Base-by-base conservation (phyloP, 2,113 vertebrate species). In the Burhinus oedicnemus region DNA sequence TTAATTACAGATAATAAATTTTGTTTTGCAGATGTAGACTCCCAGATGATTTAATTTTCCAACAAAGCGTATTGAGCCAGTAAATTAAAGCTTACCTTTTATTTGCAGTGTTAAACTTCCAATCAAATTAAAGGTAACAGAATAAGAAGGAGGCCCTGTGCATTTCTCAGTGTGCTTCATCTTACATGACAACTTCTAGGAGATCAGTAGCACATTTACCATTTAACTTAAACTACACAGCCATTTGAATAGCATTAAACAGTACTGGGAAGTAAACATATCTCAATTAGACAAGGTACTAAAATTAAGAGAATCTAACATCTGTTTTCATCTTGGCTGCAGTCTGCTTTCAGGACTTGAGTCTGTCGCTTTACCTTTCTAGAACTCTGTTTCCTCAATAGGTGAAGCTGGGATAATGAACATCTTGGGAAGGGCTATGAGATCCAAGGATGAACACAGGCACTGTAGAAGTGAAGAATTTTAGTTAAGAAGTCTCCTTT, bases 1-100 rank as follows among this genome's bases (percentile, higher is more conserved):
- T 94, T 96, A 97, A 97, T 96, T 97, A 94, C 25, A 94, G 89
- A 79, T 90, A 96, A 94, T 95, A 97, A 83, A 92, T 97, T 97
- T 84, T 97, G 60, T 82, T 97, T 95, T 97, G 85, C 83, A 97
- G 87, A 90, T 94, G 21, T 88, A 75, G 75, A 57, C 38, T 95
- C 70, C 64, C 44, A 93, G 91, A 95, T 80, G 40, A 97, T 90
- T 98, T 96, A 75, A 85, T 95, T 97, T 97, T 93, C 49, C 55
- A 93, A 72, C 49, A 94, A 91, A 81, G 5, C 3, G 6, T 89
- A 92, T 32, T 76, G 70, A 92, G 62, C 45, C 64, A 9, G 13
- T 89, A 96, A 97, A 96, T 97, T 95, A 96, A 97, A 95, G 55
- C 34, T 69, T 95, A 93, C 29, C 54, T 95, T 96, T 94, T 87